Evolutionary conservation across 2,888 invertebrate genomes (phyloP), one percentile per base, ranked within the genome.

Genomic region (Cremastinae sp.): DNA sequence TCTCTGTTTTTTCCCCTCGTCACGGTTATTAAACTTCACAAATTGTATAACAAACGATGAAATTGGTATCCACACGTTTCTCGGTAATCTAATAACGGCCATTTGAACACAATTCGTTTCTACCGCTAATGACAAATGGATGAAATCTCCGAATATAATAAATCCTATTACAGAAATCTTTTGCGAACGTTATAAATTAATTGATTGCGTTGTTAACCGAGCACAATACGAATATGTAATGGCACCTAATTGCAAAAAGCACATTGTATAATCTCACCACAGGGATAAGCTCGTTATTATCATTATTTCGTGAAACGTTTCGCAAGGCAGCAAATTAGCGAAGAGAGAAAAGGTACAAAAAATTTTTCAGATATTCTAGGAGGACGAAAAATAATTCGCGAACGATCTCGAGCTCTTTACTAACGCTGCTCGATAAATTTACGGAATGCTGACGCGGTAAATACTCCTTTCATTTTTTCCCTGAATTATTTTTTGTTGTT

Each of bases 381-480:
- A n/a, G n/a, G n/a, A n/a, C n/a, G 5, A 28, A 28, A 28, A 28
- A 28, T 3, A 28, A 28, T 28, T 28, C 28, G 2, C 28, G 28
- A 28, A 28, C 28, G 28, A 28, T 28, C 28, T 2, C 5, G 2
- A 5, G 5, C 28, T 59, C 14, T 43, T 35, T 41, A 20, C 10
- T 59, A 20, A 5, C 12, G 2, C 41, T 8, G n/a, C 14, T 61
- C 47, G 47, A 47, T 47, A 61, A 61, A 61, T 61, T 16, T 47
- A 16, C 10, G 39, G 1, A 14, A 22, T 66, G 16, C 55, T 28
- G 16, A 28, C 28, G 16, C 55, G 16, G 35, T 66, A 28, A 66
- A 56, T 45, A 39, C 9, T 28, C 39, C 39, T n/a, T 37, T 43
- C 43, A 43, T 35, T 22, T 39, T 45, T 41, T 61, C 39, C 65